Evolutionary conservation across 2,888 invertebrate species (phyloP).

Genomic region (Melangyna quadrimaculata): DNA sequence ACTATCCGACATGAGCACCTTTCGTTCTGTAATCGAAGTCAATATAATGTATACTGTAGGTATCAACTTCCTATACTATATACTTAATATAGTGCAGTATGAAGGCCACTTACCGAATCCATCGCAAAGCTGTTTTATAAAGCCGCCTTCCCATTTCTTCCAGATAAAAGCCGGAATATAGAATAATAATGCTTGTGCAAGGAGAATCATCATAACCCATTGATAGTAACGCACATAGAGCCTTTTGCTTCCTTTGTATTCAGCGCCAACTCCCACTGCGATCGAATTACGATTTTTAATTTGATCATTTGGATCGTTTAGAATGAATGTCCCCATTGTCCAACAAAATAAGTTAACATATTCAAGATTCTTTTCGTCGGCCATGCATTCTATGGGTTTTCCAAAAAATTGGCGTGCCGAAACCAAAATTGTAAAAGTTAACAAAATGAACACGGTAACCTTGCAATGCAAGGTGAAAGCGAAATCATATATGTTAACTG

Average conservation of each 20-base stretch:
- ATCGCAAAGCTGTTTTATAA: slow-evolving; percentile 78
- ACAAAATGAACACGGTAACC: slow-evolving; percentile 86
- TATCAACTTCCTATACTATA: too few relatives aligned
- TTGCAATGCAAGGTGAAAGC: slow-evolving; percentile 89
- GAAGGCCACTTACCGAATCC: slow-evolving; percentile 74
- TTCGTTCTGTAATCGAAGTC: slow-evolving; percentile 65
- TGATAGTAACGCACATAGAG: slow-evolving; percentile 79
- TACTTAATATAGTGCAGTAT: too few relatives aligned
- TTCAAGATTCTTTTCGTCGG: slow-evolving; percentile 82
- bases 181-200: slow-evolving; percentile 78
- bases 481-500: slow-evolving; percentile 88
- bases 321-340: slow-evolving; percentile 89
- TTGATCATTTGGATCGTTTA: slow-evolving; percentile 79
- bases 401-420: slow-evolving; percentile 93
- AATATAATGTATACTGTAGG: too few relatives aligned
- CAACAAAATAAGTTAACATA: slow-evolving; percentile 90
- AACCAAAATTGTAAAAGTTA: slow-evolving; percentile 88
- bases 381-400: slow-evolving; percentile 90
- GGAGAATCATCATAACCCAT: slow-evolving; percentile 78
- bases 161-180: slow-evolving; percentile 79
- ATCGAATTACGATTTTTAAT: slow-evolving; percentile 71
- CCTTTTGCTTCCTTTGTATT: slow-evolving; percentile 75
- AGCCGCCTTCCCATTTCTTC: slow-evolving; percentile 81
- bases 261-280: slow-evolving; percentile 76
- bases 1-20: slow-evolving; percentile 74